Evolutionary conservation across 2,113 vertebrate species (phyloP).

Genomic region (Dipodomys ordii): DNA sequence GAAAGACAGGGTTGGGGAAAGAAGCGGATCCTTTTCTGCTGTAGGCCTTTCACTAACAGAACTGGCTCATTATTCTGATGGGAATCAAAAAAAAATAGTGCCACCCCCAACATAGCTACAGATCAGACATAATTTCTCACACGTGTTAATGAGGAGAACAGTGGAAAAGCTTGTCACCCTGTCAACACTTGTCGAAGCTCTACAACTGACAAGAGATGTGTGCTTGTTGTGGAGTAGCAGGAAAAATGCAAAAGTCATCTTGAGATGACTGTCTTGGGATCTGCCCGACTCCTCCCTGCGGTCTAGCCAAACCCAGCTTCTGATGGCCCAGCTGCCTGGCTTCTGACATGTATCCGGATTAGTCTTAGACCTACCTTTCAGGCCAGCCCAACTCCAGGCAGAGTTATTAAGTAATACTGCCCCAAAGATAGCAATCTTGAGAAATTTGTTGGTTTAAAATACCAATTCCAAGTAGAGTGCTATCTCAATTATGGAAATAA

Average conservation of each 20-base stretch:
- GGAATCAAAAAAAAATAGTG: background rate
- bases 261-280: too few relatives aligned
- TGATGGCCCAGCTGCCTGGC: background rate
- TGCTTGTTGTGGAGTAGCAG: background rate
- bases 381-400: background rate
- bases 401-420: background rate
- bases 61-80: background rate
- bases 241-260: background rate
- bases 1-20: background rate
- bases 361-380: background rate
- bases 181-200: background rate
- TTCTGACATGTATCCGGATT: rapidly evolving
- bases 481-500: background rate
- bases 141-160: background rate
- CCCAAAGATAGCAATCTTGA: background rate
- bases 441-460: background rate
- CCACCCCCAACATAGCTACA: background rate
- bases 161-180: background rate
- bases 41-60: background rate
- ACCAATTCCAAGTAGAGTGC: background rate
- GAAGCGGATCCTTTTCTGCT: background rate
- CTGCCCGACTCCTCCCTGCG: background rate
- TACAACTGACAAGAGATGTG: background rate
- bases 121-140: background rate
- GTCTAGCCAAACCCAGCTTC: background rate